Percentiles rank a stretch among this genome's conserved stretches.
These are phyloP conservation scores for Hozukius guyotensis DNA, from an alignment of 2,797 vertebrate genomes.

Conservation along the genomic window DNA sequence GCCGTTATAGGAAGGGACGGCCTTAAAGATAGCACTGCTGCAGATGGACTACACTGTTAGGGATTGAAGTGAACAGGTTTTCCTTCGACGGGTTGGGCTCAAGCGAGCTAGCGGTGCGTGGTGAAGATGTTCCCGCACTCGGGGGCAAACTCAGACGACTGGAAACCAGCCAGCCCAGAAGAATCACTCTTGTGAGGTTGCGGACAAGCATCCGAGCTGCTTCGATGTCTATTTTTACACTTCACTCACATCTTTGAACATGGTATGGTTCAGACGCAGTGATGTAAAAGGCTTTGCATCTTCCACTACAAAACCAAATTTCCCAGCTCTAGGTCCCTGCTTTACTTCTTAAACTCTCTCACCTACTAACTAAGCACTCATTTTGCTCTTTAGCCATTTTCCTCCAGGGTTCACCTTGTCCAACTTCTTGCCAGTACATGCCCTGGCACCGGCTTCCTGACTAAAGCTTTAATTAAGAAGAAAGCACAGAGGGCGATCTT, in stretches of 20 bases:
- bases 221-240: conserved; percentile 4
- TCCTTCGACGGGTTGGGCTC: background rate
- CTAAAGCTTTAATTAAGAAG: conserved; percentile 41
- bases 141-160: background rate
- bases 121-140: background rate
- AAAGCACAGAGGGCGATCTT: conserved; percentile 9
- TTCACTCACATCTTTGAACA: conserved; percentile 20
- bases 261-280: background rate
- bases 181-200: background rate
- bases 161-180: conserved; percentile 7
- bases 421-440: conserved; percentile 11
- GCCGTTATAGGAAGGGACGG: conserved; percentile 21
- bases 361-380: conserved; percentile 19
- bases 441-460: conserved; percentile 3
- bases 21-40: conserved; percentile 25
- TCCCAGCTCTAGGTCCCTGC: background rate
- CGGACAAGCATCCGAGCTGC: background rate
- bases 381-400: conserved; percentile 43
- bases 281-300: conserved; percentile 6
- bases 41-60: conserved; percentile 5
- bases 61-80: conserved; percentile 1
- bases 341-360: conserved; percentile 20
- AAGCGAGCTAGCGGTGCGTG: background rate
- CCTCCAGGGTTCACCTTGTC: conserved; percentile 38
- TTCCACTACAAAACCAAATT: background rate